These are phyloP conservation scores for Periophthalmus magnuspinnatus DNA, from an alignment of 2,797 vertebrate species.

Conservation along the genomic window DNA sequence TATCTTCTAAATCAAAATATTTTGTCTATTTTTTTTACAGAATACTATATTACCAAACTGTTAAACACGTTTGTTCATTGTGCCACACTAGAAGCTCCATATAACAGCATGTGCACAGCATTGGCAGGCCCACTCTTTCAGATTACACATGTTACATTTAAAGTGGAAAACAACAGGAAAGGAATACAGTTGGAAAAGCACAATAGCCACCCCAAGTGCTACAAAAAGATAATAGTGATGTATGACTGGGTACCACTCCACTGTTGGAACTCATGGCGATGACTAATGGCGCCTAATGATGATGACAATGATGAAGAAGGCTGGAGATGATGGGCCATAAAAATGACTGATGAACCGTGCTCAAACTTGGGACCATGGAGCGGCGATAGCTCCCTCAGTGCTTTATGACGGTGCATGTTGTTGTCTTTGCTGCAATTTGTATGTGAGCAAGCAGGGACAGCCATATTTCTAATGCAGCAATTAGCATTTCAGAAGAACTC, in stretches of 20 bases:
- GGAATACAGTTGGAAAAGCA: slow-evolving; percentile 39
- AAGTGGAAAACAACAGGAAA: slow-evolving; percentile 15
- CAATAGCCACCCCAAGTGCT: slow-evolving; percentile 54
- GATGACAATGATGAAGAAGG: slow-evolving; percentile 75
- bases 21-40: neutral
- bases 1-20: neutral
- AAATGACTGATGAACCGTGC: slow-evolving; percentile 69
- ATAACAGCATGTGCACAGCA: neutral
- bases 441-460: slow-evolving; percentile 49
- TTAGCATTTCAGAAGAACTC: slow-evolving; percentile 68
- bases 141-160: slow-evolving; percentile 23
- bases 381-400: slow-evolving; percentile 40
- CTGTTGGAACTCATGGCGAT: slow-evolving; percentile 64
- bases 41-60: neutral
- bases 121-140: neutral
- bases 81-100: neutral
- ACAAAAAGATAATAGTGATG: slow-evolving; percentile 73
- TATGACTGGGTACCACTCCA: slow-evolving; percentile 65
- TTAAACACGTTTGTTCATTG: neutral
- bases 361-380: slow-evolving; percentile 51
- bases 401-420: slow-evolving; percentile 63
- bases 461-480: slow-evolving; percentile 70
- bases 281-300: slow-evolving; percentile 74
- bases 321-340: slow-evolving; percentile 70
- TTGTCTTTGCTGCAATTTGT: slow-evolving; percentile 72